phyloP scores from a whole-genome alignment of 2,797 vertebrate species.

The Centropyge bicolor region DNA sequence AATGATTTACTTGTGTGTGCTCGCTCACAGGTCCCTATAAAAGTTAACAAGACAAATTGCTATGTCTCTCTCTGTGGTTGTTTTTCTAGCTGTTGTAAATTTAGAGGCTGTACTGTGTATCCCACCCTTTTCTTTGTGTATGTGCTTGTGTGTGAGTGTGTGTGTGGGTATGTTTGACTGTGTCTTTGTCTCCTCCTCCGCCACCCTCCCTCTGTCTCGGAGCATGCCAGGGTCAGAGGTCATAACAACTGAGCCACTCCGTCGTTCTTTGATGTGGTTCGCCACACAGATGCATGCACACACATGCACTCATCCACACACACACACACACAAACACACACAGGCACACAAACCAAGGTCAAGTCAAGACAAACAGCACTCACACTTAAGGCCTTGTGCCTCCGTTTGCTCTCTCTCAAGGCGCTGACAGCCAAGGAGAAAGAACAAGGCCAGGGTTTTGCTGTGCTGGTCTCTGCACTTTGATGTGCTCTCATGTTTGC shows the following conservation, averaged over 20 bases:
- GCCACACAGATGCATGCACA: slow-evolving; percentile 56
- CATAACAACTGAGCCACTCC: slow-evolving; percentile 77
- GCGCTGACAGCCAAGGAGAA: slow-evolving; percentile 64
- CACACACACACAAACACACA: slow-evolving; percentile 7
- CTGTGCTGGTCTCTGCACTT: slow-evolving; percentile 38
- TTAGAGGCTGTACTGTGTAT: slow-evolving; percentile 47
- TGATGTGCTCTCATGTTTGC: slow-evolving; percentile 65
- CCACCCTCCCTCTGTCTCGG: slow-evolving; percentile 72
- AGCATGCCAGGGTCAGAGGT: slow-evolving; percentile 82
- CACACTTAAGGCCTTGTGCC: slow-evolving; percentile 72
- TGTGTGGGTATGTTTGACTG: slow-evolving; percentile 24
- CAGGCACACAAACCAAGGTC: slow-evolving; percentile 63
- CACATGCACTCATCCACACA: slow-evolving; percentile 9
- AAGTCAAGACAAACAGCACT: slow-evolving; percentile 77
- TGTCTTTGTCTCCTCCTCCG: slow-evolving; percentile 55
- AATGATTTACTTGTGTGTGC: slow-evolving; percentile 60
- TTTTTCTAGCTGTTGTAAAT: slow-evolving; percentile 72
- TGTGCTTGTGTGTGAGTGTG: slow-evolving; percentile 3
- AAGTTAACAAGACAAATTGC: slow-evolving; percentile 74
- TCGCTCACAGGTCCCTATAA: slow-evolving; percentile 61
- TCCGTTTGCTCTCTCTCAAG: slow-evolving; percentile 70
- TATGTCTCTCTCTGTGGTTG: slow-evolving; percentile 54
- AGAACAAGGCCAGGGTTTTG: slow-evolving; percentile 54
- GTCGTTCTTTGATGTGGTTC: slow-evolving; percentile 78
- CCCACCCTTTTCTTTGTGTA: slow-evolving; percentile 46